Conservation (phyloP, 2,797 vertebrate species). For the Myiotriccus ornatus region DNA sequence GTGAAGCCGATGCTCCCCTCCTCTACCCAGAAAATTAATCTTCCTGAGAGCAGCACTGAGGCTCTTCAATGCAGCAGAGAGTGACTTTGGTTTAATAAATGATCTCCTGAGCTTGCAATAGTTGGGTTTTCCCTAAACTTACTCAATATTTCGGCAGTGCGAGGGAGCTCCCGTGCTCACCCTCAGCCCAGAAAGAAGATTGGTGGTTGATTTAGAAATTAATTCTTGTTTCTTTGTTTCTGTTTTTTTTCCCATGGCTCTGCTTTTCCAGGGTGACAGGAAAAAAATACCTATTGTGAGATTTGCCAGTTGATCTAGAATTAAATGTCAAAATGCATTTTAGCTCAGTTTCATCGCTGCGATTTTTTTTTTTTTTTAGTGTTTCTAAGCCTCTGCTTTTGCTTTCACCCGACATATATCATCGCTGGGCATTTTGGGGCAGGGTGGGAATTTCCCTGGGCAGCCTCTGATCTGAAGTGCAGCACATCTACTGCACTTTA, state of each 20-base stretch:
- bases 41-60: neutral
- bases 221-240: neutral
- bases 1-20: neutral
- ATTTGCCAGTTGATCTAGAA: slow-evolving; percentile 20
- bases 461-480: neutral
- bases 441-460: neutral
- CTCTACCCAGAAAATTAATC: slow-evolving; percentile 37
- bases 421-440: neutral
- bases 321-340: slow-evolving; percentile 58
- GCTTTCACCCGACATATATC: neutral
- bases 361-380: neutral
- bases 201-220: neutral
- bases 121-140: neutral
- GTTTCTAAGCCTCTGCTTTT: neutral
- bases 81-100: slow-evolving; percentile 36
- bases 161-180: neutral
- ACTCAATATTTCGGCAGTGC: rapidly evolving
- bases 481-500: neutral
- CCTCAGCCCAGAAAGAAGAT: neutral
- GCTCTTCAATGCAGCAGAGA: neutral
- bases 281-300: neutral
- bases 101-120: neutral
- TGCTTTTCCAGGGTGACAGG: neutral
- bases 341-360: neutral
- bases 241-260: neutral